Evolutionary conservation across 2,888 invertebrate genomes (phyloP).

Genomic region (Calameuta idolon): DNA sequence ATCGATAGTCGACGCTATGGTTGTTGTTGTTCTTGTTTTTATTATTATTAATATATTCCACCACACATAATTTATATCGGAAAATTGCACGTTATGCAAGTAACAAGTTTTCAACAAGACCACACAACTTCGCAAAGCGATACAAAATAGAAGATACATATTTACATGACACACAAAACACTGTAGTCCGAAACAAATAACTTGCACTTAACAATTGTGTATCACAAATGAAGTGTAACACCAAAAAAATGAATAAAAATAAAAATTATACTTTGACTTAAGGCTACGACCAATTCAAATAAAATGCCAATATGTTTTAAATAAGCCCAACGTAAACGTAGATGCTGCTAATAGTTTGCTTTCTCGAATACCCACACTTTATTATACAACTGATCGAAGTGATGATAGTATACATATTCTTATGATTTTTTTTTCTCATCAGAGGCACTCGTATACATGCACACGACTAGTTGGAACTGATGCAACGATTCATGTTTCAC

Average conservation of each 20-base stretch:
- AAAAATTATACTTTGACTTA: not conserved
- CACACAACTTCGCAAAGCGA: not conserved
- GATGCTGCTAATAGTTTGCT: not conserved
- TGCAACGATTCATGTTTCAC: not conserved
- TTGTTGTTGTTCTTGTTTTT: no score
- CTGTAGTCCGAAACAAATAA: not conserved
- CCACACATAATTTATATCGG: not conserved
- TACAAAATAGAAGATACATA: not conserved
- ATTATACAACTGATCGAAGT: conserved; percentile 6
- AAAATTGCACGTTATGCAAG: not conserved
- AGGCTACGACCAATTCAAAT: not conserved
- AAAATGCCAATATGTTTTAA: not conserved
- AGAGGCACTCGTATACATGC: not conserved
- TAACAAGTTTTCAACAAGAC: not conserved
- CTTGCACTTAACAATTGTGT: not conserved
- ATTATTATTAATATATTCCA: not conserved
- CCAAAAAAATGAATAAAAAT: not conserved
- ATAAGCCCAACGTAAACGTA: not conserved
- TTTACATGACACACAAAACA: not conserved
- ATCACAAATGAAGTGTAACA: not conserved
- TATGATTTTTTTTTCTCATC: conserved; percentile 3
- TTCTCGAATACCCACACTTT: not conserved
- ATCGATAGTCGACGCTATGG: not conserved
- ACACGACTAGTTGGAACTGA: not conserved
- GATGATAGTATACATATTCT: conserved; percentile 18